Percentiles rank a stretch among this genome's conserved stretches.
These are phyloP conservation scores for Calephelis virginiensis DNA, from an alignment of 1,140 invertebrate genomes.

Conservation along the genomic window DNA sequence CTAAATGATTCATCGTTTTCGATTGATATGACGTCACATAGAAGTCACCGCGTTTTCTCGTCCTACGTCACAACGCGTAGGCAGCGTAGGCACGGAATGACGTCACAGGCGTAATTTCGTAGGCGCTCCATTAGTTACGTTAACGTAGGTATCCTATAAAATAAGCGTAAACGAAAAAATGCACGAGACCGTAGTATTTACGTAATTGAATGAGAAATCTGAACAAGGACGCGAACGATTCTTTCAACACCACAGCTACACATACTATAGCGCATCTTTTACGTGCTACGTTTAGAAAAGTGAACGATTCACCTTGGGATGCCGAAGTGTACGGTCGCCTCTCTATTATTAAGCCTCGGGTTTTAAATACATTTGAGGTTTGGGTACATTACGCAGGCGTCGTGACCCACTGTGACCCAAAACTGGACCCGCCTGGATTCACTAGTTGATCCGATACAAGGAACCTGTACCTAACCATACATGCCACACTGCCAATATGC, in stretches of 20 bases:
- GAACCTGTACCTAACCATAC: slow-evolving; percentile 56
- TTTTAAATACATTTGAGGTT: slow-evolving; percentile 51
- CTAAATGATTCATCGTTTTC: slow-evolving; percentile 46
- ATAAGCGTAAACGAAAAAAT: slow-evolving; percentile 51
- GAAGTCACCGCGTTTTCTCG: slow-evolving; percentile 42
- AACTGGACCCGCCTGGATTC: slow-evolving; percentile 59
- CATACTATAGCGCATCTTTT: slow-evolving; percentile 70
- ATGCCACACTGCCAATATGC: slow-evolving; percentile 40
- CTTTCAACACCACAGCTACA: slow-evolving; percentile 62
- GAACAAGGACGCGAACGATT: slow-evolving; percentile 56
- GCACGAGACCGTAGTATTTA: slow-evolving; percentile 40
- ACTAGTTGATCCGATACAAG: slow-evolving; percentile 62
- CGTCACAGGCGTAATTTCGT: slow-evolving; percentile 60
- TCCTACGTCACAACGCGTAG: slow-evolving; percentile 51
- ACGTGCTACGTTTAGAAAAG: slow-evolving; percentile 71
- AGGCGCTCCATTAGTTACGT: slow-evolving; percentile 30
- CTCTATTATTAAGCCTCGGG: slow-evolving; percentile 66
- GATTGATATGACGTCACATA: slow-evolving; percentile 54
- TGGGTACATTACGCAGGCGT: slow-evolving; percentile 64
- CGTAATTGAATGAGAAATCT: slow-evolving; percentile 69
- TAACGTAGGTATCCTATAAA: slow-evolving; percentile 40
- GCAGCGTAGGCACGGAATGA: slow-evolving; percentile 38
- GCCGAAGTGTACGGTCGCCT: slow-evolving; percentile 55
- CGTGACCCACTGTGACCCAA: slow-evolving; percentile 74
- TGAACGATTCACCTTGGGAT: slow-evolving; percentile 72